Conservation (phyloP, 2,888 invertebrate genomes). For the Leptarthrus brevirostris region DNA sequence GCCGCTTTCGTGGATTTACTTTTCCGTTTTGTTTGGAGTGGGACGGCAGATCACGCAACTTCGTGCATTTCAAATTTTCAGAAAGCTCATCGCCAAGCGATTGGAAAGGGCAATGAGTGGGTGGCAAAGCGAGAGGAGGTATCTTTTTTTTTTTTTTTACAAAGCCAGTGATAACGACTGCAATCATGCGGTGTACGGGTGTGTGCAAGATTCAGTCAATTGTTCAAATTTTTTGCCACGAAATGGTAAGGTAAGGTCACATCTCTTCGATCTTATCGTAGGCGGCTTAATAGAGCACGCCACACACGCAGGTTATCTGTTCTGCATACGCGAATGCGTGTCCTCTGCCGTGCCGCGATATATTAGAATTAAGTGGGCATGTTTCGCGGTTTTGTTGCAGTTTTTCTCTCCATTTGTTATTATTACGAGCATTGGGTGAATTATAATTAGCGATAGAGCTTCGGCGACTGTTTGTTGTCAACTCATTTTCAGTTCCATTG, state of each 20-base stretch:
- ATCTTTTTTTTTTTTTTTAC: conserved; percentile 16
- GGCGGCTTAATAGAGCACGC: conserved; percentile 36
- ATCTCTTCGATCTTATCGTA: conserved; percentile 33
- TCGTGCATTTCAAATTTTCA: conserved; percentile 13
- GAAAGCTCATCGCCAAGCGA: conserved; percentile 13
- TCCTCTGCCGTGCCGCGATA: background rate
- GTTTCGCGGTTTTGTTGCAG: conserved; percentile 19
- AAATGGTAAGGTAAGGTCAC: background rate
- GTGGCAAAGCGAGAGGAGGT: background rate
- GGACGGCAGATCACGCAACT: conserved; percentile 11
- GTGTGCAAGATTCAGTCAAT: background rate
- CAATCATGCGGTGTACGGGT: background rate
- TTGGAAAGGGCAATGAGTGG: background rate
- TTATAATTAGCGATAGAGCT: conserved; percentile 5
- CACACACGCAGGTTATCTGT: conserved; percentile 27
- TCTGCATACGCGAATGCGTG: background rate
- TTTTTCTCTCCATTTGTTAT: background rate
- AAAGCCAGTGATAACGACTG: background rate
- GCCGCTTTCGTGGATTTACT: too few species aligned
- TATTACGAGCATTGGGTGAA: conserved; percentile 2
- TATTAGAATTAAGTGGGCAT: background rate
- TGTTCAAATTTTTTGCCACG: background rate
- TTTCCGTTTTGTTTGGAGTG: conserved; percentile 1
- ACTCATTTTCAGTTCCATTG: conserved; percentile 21
- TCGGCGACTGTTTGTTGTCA: conserved; percentile 12